phyloP scores from a whole-genome alignment of 2,888 invertebrate genomes.

The Colletes collaris region DNA sequence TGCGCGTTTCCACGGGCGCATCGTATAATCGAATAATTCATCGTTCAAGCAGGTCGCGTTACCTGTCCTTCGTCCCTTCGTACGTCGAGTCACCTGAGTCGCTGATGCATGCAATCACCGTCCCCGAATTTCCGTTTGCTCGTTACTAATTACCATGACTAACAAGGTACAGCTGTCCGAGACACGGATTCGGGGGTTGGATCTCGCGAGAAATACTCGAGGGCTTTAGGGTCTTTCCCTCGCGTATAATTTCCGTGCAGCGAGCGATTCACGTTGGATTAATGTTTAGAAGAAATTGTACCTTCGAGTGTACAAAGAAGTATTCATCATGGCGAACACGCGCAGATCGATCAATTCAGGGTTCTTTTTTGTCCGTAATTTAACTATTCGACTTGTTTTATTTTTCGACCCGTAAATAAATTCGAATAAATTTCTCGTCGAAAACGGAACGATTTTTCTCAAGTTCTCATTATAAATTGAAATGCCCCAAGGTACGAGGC shows the following conservation, averaged over 20 bases:
- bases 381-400: too few species aligned
- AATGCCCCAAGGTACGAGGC: too few species aligned
- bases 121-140: slow-evolving; percentile 48
- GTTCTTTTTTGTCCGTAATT: too few species aligned
- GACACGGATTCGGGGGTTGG: neutral
- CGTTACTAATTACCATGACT: slow-evolving; percentile 37
- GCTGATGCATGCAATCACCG: slow-evolving; percentile 9
- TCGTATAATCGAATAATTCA: slow-evolving; percentile 20
- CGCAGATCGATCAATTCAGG: too few species aligned
- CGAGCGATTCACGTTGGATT: neutral
- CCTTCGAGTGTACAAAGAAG: too few species aligned
- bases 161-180: slow-evolving; percentile 30
- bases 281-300: too few species aligned
- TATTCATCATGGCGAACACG: too few species aligned
- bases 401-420: too few species aligned
- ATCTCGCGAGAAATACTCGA: slow-evolving; percentile 33
- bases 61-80: neutral
- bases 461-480: too few species aligned
- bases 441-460: too few species aligned
- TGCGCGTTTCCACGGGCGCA: neutral
- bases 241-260: neutral
- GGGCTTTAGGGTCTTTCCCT: slow-evolving; percentile 20
- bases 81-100: neutral
- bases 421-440: too few species aligned
- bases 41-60: slow-evolving; percentile 22